phyloP scores from a whole-genome alignment of 1,140 invertebrate genomes.

The Lanistes nyassanus region DNA sequence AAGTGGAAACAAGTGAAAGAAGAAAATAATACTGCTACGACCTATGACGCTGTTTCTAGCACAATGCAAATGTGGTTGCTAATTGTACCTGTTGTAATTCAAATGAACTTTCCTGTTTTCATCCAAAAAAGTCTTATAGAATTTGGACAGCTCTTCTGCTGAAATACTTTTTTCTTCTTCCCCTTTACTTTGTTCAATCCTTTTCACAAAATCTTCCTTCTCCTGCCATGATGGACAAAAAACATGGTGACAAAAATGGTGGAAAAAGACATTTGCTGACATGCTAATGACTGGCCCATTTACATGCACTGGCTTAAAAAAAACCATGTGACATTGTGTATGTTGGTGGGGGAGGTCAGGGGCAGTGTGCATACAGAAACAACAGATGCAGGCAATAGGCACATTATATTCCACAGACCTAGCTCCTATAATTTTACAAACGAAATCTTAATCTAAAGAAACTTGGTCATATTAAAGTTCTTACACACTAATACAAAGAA shows the following conservation, averaged over 20 bases:
- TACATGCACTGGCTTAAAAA: not conserved
- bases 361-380: too few species aligned
- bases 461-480: too few species aligned
- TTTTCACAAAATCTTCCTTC: slow-evolving; percentile 52
- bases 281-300: not conserved
- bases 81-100: slow-evolving; percentile 59
- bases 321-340: not conserved
- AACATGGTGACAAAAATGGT: not conserved
- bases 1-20: too few species aligned
- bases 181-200: slow-evolving; percentile 47
- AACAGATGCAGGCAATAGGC: too few species aligned
- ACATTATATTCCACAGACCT: too few species aligned
- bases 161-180: slow-evolving; percentile 66
- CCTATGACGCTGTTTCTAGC: too few species aligned
- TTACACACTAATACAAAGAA: too few species aligned
- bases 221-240: slow-evolving; percentile 30
- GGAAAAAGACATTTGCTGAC: not conserved
- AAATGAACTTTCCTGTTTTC: slow-evolving; percentile 51
- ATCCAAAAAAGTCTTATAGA: slow-evolving; percentile 79
- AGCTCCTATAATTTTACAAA: too few species aligned
- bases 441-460: too few species aligned
- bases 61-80: too few species aligned
- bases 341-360: too few species aligned
- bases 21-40: too few species aligned
- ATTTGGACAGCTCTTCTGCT: slow-evolving; percentile 85